phyloP scores from a whole-genome alignment of 2,113 vertebrate species.

The Pomatorhinus ruficollis region DNA sequence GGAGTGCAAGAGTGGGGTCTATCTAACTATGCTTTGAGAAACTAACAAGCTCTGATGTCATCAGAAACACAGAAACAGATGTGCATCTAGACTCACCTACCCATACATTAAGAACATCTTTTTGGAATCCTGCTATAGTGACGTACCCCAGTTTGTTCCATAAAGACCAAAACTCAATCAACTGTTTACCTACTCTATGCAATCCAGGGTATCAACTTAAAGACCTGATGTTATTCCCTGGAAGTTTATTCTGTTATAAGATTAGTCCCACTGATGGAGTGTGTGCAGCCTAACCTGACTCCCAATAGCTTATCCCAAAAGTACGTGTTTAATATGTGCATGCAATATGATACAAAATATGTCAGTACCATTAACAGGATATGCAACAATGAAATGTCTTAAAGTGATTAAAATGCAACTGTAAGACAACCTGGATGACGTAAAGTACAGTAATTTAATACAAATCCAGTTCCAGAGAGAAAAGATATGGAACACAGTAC shows the following conservation, averaged over 20 bases:
- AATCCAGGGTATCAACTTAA: background rate
- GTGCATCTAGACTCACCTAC: background rate
- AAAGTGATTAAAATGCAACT: slow-evolving; percentile 18
- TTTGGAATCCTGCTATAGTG: background rate
- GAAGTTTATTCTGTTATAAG: background rate
- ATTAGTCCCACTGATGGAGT: background rate
- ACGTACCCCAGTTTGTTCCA: background rate
- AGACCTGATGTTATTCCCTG: background rate
- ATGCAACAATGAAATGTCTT: background rate
- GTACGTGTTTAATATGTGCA: background rate
- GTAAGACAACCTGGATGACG: background rate
- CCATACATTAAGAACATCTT: background rate
- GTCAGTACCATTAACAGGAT: background rate
- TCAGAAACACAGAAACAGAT: background rate
- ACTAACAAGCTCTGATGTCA: background rate
- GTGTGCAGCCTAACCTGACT: background rate
- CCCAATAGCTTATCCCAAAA: background rate
- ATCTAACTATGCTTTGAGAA: background rate
- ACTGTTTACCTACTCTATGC: background rate
- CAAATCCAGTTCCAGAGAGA: background rate
- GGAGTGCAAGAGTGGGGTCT: background rate
- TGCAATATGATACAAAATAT: background rate
- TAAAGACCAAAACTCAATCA: background rate
- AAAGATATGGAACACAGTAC: background rate
- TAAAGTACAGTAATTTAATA: slow-evolving; percentile 11